Conservation (phyloP, 2,888 invertebrate species). For the Doris montereyensis region DNA sequence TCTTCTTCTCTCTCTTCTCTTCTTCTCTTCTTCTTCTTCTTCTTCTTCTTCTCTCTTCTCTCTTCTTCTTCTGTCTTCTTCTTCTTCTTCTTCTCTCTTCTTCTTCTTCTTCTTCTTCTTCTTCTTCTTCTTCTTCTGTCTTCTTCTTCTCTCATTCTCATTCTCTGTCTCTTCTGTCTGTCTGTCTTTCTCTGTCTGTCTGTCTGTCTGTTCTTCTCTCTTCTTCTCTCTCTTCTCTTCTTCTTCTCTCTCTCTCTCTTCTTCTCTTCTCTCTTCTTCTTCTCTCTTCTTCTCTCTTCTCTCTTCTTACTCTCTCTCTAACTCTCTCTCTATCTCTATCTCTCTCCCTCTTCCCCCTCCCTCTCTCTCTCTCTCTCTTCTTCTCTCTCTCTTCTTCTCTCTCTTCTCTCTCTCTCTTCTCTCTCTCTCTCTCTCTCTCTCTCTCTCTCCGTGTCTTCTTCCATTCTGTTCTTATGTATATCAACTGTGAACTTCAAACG, state of each 20-base stretch:
- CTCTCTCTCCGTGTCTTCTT: slow-evolving; percentile 2
- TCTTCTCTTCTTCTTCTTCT: too few relatives aligned
- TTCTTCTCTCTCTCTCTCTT: neutral
- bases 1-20: too few relatives aligned
- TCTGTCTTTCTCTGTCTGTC: neutral
- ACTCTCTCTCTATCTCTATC: too few relatives aligned
- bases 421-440: neutral
- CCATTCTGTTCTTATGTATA: too few relatives aligned
- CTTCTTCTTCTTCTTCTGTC: neutral
- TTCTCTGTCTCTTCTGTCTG: neutral
- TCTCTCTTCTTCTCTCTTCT: neutral
- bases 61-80: slow-evolving; percentile 24
- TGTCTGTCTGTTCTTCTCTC: neutral
- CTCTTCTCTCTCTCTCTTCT: neutral
- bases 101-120: too few relatives aligned
- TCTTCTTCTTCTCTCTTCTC: slow-evolving; percentile 6
- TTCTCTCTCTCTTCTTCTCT: neutral
- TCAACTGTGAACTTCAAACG: too few relatives aligned
- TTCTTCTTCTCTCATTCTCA: neutral
- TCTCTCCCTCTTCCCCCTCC: too few relatives aligned
- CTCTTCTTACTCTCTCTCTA: too few relatives aligned
- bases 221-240: neutral
- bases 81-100: too few relatives aligned
- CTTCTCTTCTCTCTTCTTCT: neutral
- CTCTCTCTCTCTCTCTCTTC: neutral